Evolutionary conservation across 2,113 vertebrate genomes (phyloP), one percentile per base, ranked within the genome.

Genomic region (Saguinus midas): DNA sequence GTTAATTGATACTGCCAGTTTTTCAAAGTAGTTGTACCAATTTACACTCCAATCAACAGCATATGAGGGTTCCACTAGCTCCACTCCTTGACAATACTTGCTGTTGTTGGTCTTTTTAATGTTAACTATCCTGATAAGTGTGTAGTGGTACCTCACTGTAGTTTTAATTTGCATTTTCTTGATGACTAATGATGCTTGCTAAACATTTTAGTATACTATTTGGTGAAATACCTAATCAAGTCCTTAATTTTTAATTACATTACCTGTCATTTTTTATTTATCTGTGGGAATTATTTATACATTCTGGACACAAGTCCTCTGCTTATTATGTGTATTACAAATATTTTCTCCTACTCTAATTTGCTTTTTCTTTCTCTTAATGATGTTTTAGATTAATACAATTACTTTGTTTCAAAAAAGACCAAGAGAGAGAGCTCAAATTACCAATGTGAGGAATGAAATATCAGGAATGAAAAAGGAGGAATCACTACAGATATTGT

Each of bases 331-430:
- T 78, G 89, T 81, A 81, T 92, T 81, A 25, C 9, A 93, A 90
- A 68, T 68, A 89, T 61, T 88, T 95, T 93, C 27, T 91, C 18
- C 23, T 10, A 95, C 29, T 78, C 21, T 70, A 16, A 29, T 48
- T 96, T 96, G 18, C 25, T 25, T 96, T 90, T 92, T 91, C n/a
- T 79, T 13, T 88, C n/a, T 89, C 40, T 96, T 94, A 76, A 86
- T 68, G 57, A 18, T 81, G 18, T 12, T 57, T 92, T 87, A 94
- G 66, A 61, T 94, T 25, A 92, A 76, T 35, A 96, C 13, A 68
- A 83, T 86, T 48, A 80, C 8, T 55, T 73, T 82, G 72, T 72
- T 90, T 95, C 37, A 66, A 57, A 57, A 82, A 87, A 94, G 11
- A 87, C 32, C 2, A 81, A 79, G 37, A 85, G 21, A 76, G 17